Base-by-base conservation (phyloP, 2,888 invertebrate genomes). In the Ceraclea dissimilis region DNA sequence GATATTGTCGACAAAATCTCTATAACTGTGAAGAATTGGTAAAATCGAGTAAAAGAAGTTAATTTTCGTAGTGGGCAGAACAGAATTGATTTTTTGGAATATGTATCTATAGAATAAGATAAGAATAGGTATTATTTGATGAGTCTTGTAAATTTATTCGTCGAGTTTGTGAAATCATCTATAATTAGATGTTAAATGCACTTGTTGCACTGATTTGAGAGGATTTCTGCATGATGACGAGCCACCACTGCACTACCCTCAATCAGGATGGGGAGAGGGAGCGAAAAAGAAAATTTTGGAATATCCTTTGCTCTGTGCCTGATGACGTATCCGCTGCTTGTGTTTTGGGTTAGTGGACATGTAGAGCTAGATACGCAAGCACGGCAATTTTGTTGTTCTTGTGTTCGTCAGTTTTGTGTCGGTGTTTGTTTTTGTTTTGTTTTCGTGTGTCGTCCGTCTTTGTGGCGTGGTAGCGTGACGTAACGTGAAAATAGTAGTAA, bases 331-430 rank as follows among this genome's bases (percentile, higher is more conserved):
- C 4, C 39, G 8, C 39, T n/a, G 39, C 39, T 39, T 26, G 53
- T 51, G 73, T 75, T 76, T 76, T 76, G 75, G 76, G 73, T 76
- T 77, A 78, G 78, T 78, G 77, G 78, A 74, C 77, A 78, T 78
- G 78, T 78, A 77, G 78, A 74, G 76, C 76, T 77, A 76, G 75
- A 74, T 75, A 74, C 75, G 76, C 71, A 69, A 74, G 76, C 78
- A 78, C 78, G 78, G 75, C 77, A 72, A 72, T 71, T 72, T 75
- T 73, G 78, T 76, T 78, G 76, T 75, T 58, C 75, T 74, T 71
- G 73, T 76, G 76, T 77, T 75, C 71, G 76, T 76, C 75, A 58
- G 75, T 75, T 74, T 74, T 71, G 73, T 76, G 73, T 74, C 73
- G 75, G 76, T 74, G 70, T 73, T 76, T 73, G 71, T 73, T 76